Conservation (phyloP, 2,113 vertebrate genomes). For the Xiphophorus maculatus region DNA sequence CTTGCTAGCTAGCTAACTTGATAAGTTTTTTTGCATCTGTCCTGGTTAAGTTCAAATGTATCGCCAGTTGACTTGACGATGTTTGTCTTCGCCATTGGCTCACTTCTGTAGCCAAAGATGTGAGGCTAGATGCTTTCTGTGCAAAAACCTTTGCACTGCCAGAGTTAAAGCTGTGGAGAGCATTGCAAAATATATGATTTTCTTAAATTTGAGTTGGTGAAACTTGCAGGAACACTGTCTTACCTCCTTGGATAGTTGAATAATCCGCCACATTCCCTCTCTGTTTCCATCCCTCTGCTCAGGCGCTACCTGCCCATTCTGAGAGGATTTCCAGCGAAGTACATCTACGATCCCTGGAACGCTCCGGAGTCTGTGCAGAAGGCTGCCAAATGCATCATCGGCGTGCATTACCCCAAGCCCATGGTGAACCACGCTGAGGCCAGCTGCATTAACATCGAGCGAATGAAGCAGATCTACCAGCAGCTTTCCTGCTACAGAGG, state of each 20-base stretch:
- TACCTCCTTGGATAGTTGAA: background rate
- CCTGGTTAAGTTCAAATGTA: too few species aligned
- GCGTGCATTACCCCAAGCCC: slow-evolving; percentile 94
- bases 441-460: slow-evolving; percentile 94
- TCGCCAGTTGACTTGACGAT: too few species aligned
- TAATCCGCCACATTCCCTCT: background rate
- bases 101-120: too few species aligned
- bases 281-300: background rate
- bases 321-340: slow-evolving; percentile 95
- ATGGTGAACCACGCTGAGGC: slow-evolving; percentile 97
- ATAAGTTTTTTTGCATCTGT: too few species aligned
- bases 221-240: too few species aligned
- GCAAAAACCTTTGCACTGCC: too few species aligned
- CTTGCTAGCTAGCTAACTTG: too few species aligned
- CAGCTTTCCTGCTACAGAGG: slow-evolving; percentile 96
- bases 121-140: too few species aligned
- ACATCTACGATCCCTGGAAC: slow-evolving; percentile 98
- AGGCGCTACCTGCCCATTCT: slow-evolving; percentile 95
- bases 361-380: slow-evolving; percentile 94
- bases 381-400: slow-evolving; percentile 92
- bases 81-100: too few species aligned
- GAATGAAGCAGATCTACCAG: slow-evolving; percentile 99
- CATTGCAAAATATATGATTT: too few species aligned
- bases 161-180: too few species aligned
- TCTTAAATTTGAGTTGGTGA: too few species aligned